Conservation (phyloP, 2,113 vertebrate species). For the Pelobates fuscus region DNA sequence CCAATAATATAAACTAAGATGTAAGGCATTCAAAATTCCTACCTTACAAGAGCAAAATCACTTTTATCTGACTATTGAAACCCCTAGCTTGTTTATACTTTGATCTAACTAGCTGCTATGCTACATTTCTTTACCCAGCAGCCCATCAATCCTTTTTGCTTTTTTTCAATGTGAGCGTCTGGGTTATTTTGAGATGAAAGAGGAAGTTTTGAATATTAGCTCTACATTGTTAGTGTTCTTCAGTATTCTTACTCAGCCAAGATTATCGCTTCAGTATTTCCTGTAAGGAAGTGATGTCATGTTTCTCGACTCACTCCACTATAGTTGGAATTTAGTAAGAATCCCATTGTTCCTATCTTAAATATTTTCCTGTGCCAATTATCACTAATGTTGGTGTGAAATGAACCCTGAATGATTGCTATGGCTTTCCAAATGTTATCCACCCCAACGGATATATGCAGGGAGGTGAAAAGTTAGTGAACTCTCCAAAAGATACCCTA, state of each 20-base stretch:
- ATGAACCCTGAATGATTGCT: no score
- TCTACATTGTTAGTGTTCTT: conserved; percentile 25
- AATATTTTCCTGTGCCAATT: conserved; percentile 1
- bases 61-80: background rate
- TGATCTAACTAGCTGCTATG: background rate
- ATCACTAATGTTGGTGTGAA: background rate
- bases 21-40: no score
- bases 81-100: background rate
- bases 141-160: no score
- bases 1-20: no score
- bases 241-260: conserved; percentile 4
- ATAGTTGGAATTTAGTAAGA: background rate
- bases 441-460: no score
- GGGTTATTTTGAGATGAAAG: conserved; percentile 20
- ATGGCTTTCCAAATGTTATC: no score
- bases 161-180: background rate
- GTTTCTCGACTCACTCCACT: conserved; percentile 1
- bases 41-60: background rate
- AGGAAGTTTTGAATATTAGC: conserved; percentile 17
- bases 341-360: conserved; percentile 22
- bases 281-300: conserved; percentile 30
- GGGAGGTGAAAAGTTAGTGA: no score
- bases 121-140: background rate
- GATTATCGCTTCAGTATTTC: conserved; percentile 16
- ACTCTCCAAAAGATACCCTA: no score